Conservation (phyloP, 2,113 vertebrate genomes). For the human region GRCh38 chr1:100755001-100755500, state of each 20-base stretch:
- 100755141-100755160: background rate
- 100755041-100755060: background rate
- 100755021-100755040: background rate
- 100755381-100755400: background rate
- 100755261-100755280: background rate
- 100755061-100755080: background rate
- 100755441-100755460: background rate
- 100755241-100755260: background rate
- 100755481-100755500: background rate
- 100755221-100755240: background rate
- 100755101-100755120: background rate
- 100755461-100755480: background rate
- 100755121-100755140: background rate
- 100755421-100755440: background rate
- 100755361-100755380: background rate
- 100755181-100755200: background rate
- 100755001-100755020: background rate
- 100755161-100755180: background rate
- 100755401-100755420: background rate
- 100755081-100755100: background rate
- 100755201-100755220: background rate
- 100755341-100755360: background rate
- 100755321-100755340: background rate
- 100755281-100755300: background rate
- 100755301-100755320: background rate